Base-by-base conservation (phyloP, 2,888 invertebrate species). In the Mechanitis mazaeus region DNA sequence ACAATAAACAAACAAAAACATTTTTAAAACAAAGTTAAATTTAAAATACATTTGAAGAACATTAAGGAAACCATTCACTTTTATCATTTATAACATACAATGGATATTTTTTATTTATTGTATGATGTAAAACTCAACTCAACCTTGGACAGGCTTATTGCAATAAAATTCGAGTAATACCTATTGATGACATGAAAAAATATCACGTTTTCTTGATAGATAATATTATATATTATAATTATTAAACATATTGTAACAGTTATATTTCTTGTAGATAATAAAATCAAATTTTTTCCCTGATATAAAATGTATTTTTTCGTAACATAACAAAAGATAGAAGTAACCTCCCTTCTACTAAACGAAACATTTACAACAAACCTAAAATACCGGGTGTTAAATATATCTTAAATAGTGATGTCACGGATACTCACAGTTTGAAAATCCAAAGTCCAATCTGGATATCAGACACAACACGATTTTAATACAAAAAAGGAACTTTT, bases 401-500 rank as follows among this genome's bases (percentile, higher is more conserved):
- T 9, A 7, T 42, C 75, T 70, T 60, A 45, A 63, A 64, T 65
- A 69, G 68, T 53, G 54, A 50, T 47, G 45, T 57, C 56, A 61
- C 38, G 45, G 42, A 12, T 80, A 89, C 89, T 88, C 75, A 89
- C 89, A 74, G 74, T 71, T 75, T 66, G 75, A 76, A 80, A 85
- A 88, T 88, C 87, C 88, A 80, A 82, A 74, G 76, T 71, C 74
- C 74, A 73, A 77, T 71, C 58, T 68, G 63, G 64, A 67, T 71
- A 71, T 71, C 71, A 72, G 76, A 77, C 87, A 89, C 87, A 83
- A 77, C 87, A 89, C 89, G 80, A 74, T 78, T 81, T 77, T 80
- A 80, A 75, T 75, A 75, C 74, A 75, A 75, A 75, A 80, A 76
- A 59, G 75, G 58, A 76, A 81, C 75, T 70, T 73, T 77, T 82